Percentiles rank a stretch among this genome's conserved stretches.
phyloP scores from a whole-genome alignment of 2,888 invertebrate genomes.

The Coenonympha arcania region DNA sequence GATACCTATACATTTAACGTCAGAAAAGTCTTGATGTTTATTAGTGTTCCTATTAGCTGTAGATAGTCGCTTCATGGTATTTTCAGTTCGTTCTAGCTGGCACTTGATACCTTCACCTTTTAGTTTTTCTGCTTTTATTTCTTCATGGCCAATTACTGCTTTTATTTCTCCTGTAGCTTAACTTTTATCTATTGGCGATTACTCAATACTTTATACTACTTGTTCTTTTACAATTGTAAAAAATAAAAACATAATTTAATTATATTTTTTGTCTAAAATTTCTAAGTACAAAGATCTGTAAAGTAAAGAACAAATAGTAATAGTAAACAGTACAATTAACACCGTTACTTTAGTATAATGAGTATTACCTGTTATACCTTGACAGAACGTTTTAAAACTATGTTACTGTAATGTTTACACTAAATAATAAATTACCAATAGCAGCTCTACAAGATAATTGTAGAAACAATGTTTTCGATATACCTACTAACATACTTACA shows the following conservation, averaged over 20 bases:
- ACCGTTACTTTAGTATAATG: slow-evolving; percentile 10
- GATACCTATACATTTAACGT: too few species aligned
- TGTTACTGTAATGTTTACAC: slow-evolving; percentile 6
- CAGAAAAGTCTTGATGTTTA: slow-evolving; percentile 52
- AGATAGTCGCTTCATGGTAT: slow-evolving; percentile 52
- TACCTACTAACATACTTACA: background rate
- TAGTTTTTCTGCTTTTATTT: slow-evolving; percentile 53
- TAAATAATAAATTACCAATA: background rate
- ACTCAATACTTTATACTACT: slow-evolving; percentile 4
- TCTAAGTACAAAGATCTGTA: too few species aligned
- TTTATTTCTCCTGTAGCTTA: slow-evolving; percentile 58
- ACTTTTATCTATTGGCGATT: slow-evolving; percentile 24
- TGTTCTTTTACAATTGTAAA: slow-evolving; percentile 13
- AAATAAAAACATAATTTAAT: too few species aligned
- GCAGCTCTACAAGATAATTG: background rate
- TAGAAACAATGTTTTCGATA: background rate
- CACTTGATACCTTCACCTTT: slow-evolving; percentile 68
- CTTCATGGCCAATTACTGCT: slow-evolving; percentile 42
- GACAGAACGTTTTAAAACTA: too few species aligned
- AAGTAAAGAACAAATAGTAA: slow-evolving; percentile 14
- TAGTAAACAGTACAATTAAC: slow-evolving; percentile 5
- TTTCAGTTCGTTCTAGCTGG: slow-evolving; percentile 66
- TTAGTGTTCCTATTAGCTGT: slow-evolving; percentile 63
- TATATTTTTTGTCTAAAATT: too few species aligned
- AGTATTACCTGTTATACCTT: too few species aligned